These are phyloP conservation scores for Drosophila virilis DNA, from an alignment of 1,140 invertebrate species.

Conservation along the genomic window DNA sequence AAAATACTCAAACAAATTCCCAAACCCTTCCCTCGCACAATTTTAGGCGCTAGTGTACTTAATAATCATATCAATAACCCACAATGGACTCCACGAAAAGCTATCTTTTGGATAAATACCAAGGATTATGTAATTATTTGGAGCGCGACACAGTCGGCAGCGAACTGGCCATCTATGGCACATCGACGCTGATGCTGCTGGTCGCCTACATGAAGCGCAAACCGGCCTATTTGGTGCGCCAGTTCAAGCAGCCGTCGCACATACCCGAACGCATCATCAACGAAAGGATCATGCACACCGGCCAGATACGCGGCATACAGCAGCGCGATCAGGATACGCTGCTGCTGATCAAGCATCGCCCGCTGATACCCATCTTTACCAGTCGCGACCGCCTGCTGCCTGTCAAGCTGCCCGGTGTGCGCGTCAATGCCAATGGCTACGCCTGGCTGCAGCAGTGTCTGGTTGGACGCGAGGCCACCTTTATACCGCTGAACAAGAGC, in stretches of 20 bases:
- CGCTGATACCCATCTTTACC: constrained; percentile 71
- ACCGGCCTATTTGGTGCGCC: constrained; percentile 76
- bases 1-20: constrained; percentile 36
- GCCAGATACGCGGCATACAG: constrained; percentile 66
- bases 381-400: constrained; percentile 64
- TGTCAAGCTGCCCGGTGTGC: constrained; percentile 72
- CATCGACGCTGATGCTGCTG: constrained; percentile 67
- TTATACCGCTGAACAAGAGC: constrained; percentile 73
- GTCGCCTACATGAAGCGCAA: constrained; percentile 79
- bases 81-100: constrained; percentile 56
- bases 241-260: constrained; percentile 80
- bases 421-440: constrained; percentile 74
- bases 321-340: constrained; percentile 73
- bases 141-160: constrained; percentile 76
- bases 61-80: constrained; percentile 28
- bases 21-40: constrained; percentile 39
- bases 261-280: constrained; percentile 78
- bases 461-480: constrained; percentile 74
- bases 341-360: constrained; percentile 71
- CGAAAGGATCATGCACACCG: constrained; percentile 79
- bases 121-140: constrained; percentile 79
- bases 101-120: constrained; percentile 62
- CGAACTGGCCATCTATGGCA: constrained; percentile 70
- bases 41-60: constrained; percentile 63
- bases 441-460: constrained; percentile 78